Evolutionary conservation across 2,888 invertebrate genomes (phyloP), one percentile per base, ranked within the genome.

Genomic region (Folsomia candida): DNA sequence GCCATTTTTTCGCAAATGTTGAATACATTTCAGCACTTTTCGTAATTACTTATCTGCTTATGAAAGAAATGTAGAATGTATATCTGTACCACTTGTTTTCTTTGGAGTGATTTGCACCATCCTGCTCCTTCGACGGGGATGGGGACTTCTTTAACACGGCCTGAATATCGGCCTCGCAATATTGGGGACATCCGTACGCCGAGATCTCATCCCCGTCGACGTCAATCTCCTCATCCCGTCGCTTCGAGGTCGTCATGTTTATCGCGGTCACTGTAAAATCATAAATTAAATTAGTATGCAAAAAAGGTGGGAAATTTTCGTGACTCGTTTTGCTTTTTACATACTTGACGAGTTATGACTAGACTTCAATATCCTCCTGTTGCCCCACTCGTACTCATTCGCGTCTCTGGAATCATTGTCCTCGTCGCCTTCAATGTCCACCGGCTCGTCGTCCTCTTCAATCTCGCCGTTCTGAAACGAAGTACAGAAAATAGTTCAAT

Each of bases 351-450:
- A 22, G 51, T 64, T 64, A 24, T 64, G 64, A 47, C 47, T 64
- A 47, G 64, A 24, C 51, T 64, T 64, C 3, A 37, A 20, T 25
- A 64, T 24, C 70, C 95, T 85, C 81, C 91, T 91, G 83, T 94
- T 91, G 28, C 94, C 93, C 95, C 95, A 95, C 81, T 92, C 91
- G 83, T 95, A 96, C 82, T 94, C 94, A 78, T 94, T 91, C 81
- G 86, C 90, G 63, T 84, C 86, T 72, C 86, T 87, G 24, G 84
- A 83, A 78, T 86, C 83, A 51, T 89, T 90, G 85, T 91, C 91
- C 0, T 91, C 91, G 83, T 93, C 93, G 2, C 83, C 84, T 73
- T 85, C 84, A 37, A 84, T 84, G 76, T 83, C 83, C 70, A 93
- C 92, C 71, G 89, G 90, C 81, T 91, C 91, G 74, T 89, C 89